Conservation (phyloP, 2,113 vertebrate genomes). For the Gyps fulvus region DNA sequence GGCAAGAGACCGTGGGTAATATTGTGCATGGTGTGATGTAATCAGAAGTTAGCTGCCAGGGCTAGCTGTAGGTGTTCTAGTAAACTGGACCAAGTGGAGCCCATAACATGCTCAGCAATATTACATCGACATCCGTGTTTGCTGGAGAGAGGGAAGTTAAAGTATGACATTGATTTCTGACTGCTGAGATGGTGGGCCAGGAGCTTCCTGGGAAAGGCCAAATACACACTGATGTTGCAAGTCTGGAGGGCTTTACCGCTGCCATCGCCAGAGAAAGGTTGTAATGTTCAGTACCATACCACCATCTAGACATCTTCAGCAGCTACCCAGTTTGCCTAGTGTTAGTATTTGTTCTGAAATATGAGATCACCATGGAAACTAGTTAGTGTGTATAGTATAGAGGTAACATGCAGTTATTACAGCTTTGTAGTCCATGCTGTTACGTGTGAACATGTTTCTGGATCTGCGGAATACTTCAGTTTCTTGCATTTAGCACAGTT, state of each 20-base stretch:
- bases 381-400: background rate
- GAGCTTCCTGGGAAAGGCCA: background rate
- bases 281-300: background rate
- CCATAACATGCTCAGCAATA: background rate
- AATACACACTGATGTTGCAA: background rate
- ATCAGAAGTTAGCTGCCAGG: background rate
- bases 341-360: background rate
- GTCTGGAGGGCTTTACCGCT: background rate
- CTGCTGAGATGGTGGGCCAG: background rate
- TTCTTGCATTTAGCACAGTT: background rate
- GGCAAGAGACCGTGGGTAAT: background rate
- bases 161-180: background rate
- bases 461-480: background rate
- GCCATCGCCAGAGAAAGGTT: background rate
- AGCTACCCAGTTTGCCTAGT: background rate
- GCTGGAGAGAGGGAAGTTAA: background rate
- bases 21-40: background rate
- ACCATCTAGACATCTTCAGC: background rate
- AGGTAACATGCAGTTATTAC: background rate
- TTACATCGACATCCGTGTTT: rapidly evolving
- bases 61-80: background rate
- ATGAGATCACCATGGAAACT: background rate
- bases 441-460: background rate
- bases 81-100: background rate
- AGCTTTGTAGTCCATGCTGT: background rate